phyloP scores from a whole-genome alignment of 2,113 vertebrate genomes.

The Pteropus alecto region DNA sequence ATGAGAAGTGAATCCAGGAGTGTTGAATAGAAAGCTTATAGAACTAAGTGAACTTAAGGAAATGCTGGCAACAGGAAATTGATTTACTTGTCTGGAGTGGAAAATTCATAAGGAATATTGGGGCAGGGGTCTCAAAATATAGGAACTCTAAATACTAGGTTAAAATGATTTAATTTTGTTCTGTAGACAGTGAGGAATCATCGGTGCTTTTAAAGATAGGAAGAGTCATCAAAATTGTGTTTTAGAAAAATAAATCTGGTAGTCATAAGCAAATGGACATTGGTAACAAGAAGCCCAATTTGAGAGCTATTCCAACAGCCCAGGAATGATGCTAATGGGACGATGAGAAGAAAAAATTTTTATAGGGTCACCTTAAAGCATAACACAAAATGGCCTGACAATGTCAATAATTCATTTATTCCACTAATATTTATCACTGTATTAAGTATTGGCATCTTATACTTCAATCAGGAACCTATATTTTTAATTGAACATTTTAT shows the following conservation, averaged over 20 bases:
- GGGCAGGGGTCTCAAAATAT: background rate
- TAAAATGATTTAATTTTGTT: background rate
- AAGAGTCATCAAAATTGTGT: background rate
- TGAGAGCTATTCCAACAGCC: background rate
- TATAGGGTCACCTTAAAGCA: background rate
- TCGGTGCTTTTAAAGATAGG: background rate
- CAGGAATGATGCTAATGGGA: background rate
- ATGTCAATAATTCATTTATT: background rate
- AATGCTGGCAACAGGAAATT: background rate
- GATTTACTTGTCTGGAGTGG: background rate
- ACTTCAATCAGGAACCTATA: background rate
- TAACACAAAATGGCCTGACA: background rate
- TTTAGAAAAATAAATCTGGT: background rate
- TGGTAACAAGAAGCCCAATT: background rate
- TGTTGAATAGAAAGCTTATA: background rate
- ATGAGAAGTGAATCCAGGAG: background rate
- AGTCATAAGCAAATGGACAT: background rate
- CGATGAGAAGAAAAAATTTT: background rate
- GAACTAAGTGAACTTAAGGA: background rate
- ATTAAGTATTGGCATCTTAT: background rate
- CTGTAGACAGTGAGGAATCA: background rate
- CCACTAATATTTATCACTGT: background rate
- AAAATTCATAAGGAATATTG: background rate
- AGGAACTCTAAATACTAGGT: background rate
- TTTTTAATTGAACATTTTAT: background rate